Percentiles rank a stretch among this genome's conserved stretches.
Evolutionary conservation across 2,797 vertebrate genomes (phyloP).

Genomic region (Alosa sapidissima): DNA sequence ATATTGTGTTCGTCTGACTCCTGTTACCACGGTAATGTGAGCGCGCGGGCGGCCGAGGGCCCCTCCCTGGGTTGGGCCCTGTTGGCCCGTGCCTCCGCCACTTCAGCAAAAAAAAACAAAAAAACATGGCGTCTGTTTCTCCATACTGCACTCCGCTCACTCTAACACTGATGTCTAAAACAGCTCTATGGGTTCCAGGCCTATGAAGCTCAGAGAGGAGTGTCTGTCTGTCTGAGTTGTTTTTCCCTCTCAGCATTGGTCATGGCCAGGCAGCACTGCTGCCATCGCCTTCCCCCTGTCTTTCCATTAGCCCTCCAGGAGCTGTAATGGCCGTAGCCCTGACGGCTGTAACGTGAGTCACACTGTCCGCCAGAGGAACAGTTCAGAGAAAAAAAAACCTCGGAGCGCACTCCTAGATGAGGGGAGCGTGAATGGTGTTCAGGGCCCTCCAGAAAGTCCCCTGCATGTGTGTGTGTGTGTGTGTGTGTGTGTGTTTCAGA

Average conservation of each 20-base stretch:
- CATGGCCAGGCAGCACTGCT: constrained; percentile 52
- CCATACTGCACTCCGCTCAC: constrained; percentile 41
- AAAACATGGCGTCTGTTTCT: constrained; percentile 44
- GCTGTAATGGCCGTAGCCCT: constrained; percentile 2
- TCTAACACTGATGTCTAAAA: constrained; percentile 66
- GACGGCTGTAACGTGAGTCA: constrained; percentile 40
- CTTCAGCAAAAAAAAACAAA: constrained; percentile 24
- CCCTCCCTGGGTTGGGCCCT: constrained; percentile 63
- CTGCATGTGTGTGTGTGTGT: constrained; percentile 5
- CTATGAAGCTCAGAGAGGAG: constrained; percentile 42
- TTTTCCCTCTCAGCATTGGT: constrained; percentile 36
- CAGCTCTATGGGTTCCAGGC: constrained; percentile 57
- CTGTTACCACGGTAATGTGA: constrained; percentile 70
- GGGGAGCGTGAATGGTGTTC: not conserved
- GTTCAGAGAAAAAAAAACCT: not conserved
- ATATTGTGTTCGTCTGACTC: constrained; percentile 68
- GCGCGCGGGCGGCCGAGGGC: constrained; percentile 46
- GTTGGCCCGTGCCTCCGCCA: constrained; percentile 46
- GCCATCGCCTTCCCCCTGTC: constrained; percentile 48
- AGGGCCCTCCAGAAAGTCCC: not conserved
- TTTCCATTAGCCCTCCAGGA: constrained; percentile 13
- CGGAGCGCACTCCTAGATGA: not conserved
- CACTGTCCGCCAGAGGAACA: constrained; percentile 40
- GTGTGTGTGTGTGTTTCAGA: constrained; percentile 16
- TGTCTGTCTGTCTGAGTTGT: constrained; percentile 33